Conservation (phyloP, 2,888 invertebrate genomes). For the Camptogramma bilineatum region DNA sequence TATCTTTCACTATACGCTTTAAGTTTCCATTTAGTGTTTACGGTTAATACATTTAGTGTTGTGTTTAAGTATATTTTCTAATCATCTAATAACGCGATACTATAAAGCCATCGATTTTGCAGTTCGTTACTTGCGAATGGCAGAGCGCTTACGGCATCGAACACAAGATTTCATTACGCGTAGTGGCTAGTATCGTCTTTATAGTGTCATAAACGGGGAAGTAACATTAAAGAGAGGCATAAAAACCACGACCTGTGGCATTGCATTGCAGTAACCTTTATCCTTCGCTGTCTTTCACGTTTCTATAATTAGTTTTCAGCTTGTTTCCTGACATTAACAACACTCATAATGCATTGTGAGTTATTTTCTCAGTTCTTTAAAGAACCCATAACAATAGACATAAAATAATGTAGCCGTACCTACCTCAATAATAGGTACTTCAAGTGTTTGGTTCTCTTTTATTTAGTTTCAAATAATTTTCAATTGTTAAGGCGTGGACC, state of each 20-base stretch:
- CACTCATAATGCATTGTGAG: background rate
- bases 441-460: no score
- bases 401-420: background rate
- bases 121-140: conserved; percentile 54
- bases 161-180: conserved; percentile 84
- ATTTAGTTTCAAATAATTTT: no score
- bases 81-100: conserved; percentile 3
- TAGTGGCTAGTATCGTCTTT: conserved; percentile 83
- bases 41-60: background rate
- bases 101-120: conserved; percentile 35
- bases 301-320: conserved; percentile 29
- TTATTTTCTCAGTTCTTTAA: background rate
- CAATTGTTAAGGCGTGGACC: no score
- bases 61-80: background rate
- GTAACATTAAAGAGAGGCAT: conserved; percentile 80
- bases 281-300: conserved; percentile 58
- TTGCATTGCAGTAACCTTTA: conserved; percentile 69
- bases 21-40: no score
- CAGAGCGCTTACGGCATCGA: conserved; percentile 69
- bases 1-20: no score
- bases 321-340: background rate
- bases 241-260: conserved; percentile 84
- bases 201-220: conserved; percentile 83
- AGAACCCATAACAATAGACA: background rate
- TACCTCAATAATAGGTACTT: background rate